Conservation (phyloP, 2,113 vertebrate species). For the Regulus satrapa region DNA sequence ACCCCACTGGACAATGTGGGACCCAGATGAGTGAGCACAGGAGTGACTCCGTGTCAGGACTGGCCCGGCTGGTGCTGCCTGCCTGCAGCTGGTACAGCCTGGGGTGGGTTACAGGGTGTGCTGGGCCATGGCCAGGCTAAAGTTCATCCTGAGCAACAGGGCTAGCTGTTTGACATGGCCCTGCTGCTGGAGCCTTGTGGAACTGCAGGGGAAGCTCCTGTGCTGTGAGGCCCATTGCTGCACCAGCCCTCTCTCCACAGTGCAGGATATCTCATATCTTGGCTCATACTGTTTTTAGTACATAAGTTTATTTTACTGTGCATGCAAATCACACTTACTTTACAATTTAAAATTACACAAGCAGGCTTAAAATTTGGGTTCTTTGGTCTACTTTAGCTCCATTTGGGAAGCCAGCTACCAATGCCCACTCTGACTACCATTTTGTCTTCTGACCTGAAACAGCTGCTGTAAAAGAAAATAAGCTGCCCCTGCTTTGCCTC, state of each 20-base stretch:
- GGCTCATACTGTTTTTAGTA: accelerated
- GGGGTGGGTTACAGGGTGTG: neutral
- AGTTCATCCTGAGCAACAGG: neutral
- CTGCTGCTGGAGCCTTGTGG: accelerated
- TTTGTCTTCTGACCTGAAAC: neutral
- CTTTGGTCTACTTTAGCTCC: neutral
- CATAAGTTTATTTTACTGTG: neutral
- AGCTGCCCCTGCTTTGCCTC: neutral
- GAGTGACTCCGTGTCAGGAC: neutral
- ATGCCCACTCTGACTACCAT: neutral
- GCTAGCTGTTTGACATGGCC: accelerated
- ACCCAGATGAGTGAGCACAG: neutral
- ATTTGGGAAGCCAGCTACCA: neutral
- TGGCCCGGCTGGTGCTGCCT: neutral
- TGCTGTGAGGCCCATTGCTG: neutral
- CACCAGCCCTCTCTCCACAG: neutral
- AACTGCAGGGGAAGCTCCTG: neutral
- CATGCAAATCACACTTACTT: neutral
- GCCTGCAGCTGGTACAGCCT: neutral
- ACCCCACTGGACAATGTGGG: accelerated
- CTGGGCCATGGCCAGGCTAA: accelerated
- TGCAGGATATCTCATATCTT: neutral
- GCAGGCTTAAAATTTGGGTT: neutral
- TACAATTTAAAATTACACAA: neutral
- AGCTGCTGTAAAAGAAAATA: neutral